phyloP scores from a whole-genome alignment of 2,888 invertebrate species.

The Xanthorhoe designata region DNA sequence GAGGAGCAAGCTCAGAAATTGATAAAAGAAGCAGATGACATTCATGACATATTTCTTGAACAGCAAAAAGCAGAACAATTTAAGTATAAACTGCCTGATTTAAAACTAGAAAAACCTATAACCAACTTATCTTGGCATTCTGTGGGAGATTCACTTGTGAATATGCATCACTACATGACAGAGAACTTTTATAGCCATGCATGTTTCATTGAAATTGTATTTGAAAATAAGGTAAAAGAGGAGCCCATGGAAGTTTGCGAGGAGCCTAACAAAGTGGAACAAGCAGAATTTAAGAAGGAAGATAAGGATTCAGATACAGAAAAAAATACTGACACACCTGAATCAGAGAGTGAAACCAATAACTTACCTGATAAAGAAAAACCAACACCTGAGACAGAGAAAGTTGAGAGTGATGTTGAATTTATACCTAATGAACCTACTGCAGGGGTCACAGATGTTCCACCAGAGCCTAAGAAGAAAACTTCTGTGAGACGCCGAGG shows the following conservation, averaged over 20 bases:
- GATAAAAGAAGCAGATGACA: constrained; percentile 84
- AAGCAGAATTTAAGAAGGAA: constrained; percentile 55
- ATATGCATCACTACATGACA: constrained; percentile 87
- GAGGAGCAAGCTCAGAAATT: constrained; percentile 82
- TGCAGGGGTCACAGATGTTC: constrained; percentile 46
- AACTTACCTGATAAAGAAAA: constrained; percentile 78
- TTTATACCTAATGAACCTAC: constrained; percentile 52
- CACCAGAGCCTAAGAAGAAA: constrained; percentile 76
- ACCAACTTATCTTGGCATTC: constrained; percentile 87
- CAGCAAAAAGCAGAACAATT: constrained; percentile 81
- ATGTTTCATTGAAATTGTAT: constrained; percentile 70
- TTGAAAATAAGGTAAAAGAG: constrained; percentile 61
- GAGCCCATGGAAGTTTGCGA: constrained; percentile 71
- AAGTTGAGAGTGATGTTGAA: constrained; percentile 71
- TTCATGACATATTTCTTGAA: constrained; percentile 83
- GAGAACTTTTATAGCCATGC: constrained; percentile 87
- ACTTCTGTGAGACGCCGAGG: constrained; percentile 87
- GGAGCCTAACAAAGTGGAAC: constrained; percentile 60
- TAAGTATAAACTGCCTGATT: constrained; percentile 81
- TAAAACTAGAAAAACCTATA: constrained; percentile 86
- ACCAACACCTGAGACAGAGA: constrained; percentile 62
- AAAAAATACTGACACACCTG: constrained; percentile 57
- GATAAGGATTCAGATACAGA: constrained; percentile 60
- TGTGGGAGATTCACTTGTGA: constrained; percentile 87
- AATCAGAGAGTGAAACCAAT: constrained; percentile 72